Conservation (phyloP, 2,888 invertebrate species). For the Eulithis testata region DNA sequence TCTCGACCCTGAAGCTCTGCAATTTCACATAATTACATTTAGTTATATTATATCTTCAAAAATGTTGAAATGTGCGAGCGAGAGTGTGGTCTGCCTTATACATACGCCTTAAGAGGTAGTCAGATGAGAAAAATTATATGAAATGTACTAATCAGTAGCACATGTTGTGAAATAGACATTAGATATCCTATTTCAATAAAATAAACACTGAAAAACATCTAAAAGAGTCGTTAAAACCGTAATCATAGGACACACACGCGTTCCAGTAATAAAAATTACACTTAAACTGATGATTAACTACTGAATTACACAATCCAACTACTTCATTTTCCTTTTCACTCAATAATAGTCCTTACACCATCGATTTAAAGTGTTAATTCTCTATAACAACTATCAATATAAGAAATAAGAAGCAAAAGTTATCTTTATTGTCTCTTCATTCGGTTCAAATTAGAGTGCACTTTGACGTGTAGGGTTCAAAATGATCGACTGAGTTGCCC, state of each 20-base stretch:
- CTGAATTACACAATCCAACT: constrained; percentile 41
- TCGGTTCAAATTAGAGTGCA: constrained; percentile 20
- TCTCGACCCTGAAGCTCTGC: too few species aligned
- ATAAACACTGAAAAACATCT: constrained; percentile 20
- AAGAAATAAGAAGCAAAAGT: constrained; percentile 7
- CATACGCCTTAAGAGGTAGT: too few species aligned
- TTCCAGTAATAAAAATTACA: constrained; percentile 41
- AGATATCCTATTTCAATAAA: constrained; percentile 20
- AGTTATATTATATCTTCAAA: too few species aligned
- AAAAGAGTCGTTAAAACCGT: constrained; percentile 34
- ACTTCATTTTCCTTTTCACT: neutral
- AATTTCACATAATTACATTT: too few species aligned
- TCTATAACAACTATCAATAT: neutral
- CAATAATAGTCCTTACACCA: constrained; percentile 4
- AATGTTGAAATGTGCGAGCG: too few species aligned
- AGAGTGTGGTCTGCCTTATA: too few species aligned
- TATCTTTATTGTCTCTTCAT: neutral
- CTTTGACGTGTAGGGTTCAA: constrained; percentile 16
- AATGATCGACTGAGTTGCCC: constrained; percentile 27
- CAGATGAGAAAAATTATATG: too few species aligned
- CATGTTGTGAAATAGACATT: constrained; percentile 2
- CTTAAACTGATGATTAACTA: constrained; percentile 40
- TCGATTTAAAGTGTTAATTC: constrained; percentile 8
- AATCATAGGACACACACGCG: constrained; percentile 36
- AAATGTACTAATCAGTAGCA: neutral